phyloP scores from a whole-genome alignment of 2,888 invertebrate species.

The Drosophila neutralis region DNA sequence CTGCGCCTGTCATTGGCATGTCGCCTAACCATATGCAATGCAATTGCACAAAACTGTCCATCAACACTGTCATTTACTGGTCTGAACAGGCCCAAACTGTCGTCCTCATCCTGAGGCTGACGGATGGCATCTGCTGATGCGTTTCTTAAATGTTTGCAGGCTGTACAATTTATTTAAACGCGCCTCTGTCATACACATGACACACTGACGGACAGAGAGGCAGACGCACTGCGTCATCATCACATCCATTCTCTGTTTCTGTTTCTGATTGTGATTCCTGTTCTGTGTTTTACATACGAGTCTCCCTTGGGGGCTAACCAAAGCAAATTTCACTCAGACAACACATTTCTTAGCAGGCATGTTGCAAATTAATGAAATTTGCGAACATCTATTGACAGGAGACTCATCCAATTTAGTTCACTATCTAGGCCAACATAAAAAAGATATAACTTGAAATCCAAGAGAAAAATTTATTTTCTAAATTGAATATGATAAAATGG shows the following conservation, averaged over 20 bases:
- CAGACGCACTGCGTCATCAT: conserved; percentile 76
- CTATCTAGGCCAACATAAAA: not conserved
- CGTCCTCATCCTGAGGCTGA: conserved; percentile 48
- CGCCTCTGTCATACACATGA: conserved; percentile 70
- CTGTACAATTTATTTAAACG: conserved; percentile 74
- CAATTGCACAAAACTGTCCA: conserved; percentile 78
- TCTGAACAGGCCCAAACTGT: conserved; percentile 51
- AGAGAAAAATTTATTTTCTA: not conserved
- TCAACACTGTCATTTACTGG: conserved; percentile 78
- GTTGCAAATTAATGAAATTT: conserved; percentile 64
- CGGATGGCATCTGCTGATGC: conserved; percentile 51
- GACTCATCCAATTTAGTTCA: not conserved
- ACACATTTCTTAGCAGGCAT: conserved; percentile 32
- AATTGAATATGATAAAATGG: no score
- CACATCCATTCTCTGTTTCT: conserved; percentile 21
- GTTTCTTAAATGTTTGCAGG: conserved; percentile 72
- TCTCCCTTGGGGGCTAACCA: conserved; percentile 22
- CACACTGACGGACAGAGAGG: conserved; percentile 21
- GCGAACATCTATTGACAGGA: conserved; percentile 62
- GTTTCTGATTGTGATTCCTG: conserved; percentile 14
- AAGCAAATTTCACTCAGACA: conserved; percentile 43
- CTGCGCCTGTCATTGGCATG: conserved; percentile 64
- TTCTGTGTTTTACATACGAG: conserved; percentile 13
- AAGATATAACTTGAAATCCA: not conserved
- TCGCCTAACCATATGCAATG: conserved; percentile 75